Evolutionary conservation across 2,797 vertebrate species (phyloP), one percentile per base, ranked within the genome.

Genomic region (Urophycis tenuis): DNA sequence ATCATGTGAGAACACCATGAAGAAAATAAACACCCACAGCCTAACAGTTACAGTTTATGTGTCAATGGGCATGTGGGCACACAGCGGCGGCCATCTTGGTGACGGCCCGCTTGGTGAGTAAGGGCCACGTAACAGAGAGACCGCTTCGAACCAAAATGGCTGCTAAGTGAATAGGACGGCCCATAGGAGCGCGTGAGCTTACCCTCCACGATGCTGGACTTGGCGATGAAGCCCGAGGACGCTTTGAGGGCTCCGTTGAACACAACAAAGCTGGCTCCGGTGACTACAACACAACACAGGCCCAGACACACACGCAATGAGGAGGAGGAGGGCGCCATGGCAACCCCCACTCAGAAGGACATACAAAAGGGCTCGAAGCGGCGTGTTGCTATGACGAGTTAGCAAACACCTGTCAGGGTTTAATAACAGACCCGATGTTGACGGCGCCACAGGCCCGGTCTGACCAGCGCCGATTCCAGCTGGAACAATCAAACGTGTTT

Each of bases 131-230:
- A n/a, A 60, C 7, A 2, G 22, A n/a, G 53, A 8, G 53, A 60
- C n/a, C 22, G 53, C 25, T 60, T 25, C n/a, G 22, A 60, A 10
- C 22, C 53, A 25, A 60, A 25, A 67, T 67, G 60, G 60, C 60
- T 3, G 3, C 60, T 67, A 25, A 25, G 1, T 8, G n/a, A 67
- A 9, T 11, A 10, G 12, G 53, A n/a, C n/a, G 53, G 53, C n/a
- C 53, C 60, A 29, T 17, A 74, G 30, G 41, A 49, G 2, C 15
- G 19, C 8, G 9, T n/a, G 25, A 22, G 5, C 39, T 87, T 93
- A 99, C 97, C 96, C 95, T 99, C 97, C 74, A 99, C 95, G 72
- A 98, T 97, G 88, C 95, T 98, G 82, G 95, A 97, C 90, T 98
- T 98, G 72, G 96, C 97, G 74, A 96, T 94, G 90, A 96, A 97